Base-by-base conservation (phyloP, 2,797 vertebrate species). In the Thalassophryne amazonica region DNA sequence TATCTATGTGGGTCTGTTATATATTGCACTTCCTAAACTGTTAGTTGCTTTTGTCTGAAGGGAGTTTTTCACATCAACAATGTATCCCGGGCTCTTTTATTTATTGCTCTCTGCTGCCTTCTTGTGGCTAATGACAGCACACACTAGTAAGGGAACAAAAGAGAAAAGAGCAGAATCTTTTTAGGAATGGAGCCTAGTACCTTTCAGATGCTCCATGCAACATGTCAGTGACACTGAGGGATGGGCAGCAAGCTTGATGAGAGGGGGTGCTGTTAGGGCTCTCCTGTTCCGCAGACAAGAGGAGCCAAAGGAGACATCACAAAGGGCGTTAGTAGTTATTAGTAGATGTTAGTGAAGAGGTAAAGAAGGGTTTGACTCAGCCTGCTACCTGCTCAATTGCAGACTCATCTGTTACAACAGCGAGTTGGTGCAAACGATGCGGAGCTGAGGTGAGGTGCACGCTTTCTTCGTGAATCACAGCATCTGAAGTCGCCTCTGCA, bases 221-320 rank as follows among this genome's bases (percentile, higher is more conserved):
- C 78, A 89, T 87, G 66, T 89, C 86, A 54, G 83, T 76, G 62
- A 89, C 88, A 78, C 62, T 86, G 59, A 91, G 80, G 52, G 88
- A 83, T 21, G 89, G 86, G 75, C 88, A 90, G 74, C 87, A 90
- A 61, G 81, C 84, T 82, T 83, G 88, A 74, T 81, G 85, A 52
- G 84, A 81, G 52, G 90, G 86, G 33, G 85, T 86, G 80, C 76
- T 85, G 71, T 86, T 86, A 69, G 78, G 80, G 73, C 84, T 86
- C 61, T 89, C 85, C 89, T 90, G 65, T 39, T 72, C 53, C 78
- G 55, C 56, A 57, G 62, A 60, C 53, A 66, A 56, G n/a, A n/a
- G 43, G 38, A 69, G 48, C 46, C 67, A 64, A 25, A 75, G 42
- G 40, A 56, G 27, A 49, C 50, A 57, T 60, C 68, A 69, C 60